These are phyloP conservation scores for Phrynocephalus guinanensis DNA, from an alignment of 2,797 vertebrate species.

Conservation along the genomic window DNA sequence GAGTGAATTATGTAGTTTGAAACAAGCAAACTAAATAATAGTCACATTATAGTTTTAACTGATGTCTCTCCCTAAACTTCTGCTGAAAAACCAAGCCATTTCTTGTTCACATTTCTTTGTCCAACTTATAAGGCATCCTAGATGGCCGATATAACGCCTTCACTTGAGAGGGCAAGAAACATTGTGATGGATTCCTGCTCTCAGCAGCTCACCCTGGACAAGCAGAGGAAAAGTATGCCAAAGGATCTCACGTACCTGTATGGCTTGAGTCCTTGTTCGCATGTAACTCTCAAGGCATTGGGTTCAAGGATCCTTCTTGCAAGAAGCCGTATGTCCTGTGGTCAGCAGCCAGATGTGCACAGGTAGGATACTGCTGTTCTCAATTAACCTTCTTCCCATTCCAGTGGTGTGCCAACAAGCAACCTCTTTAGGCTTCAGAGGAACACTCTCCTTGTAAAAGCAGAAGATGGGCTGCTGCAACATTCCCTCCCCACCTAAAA, in stretches of 20 bases:
- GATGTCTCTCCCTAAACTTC: neutral
- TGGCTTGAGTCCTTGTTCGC: neutral
- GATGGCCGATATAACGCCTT: neutral
- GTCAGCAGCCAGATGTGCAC: neutral
- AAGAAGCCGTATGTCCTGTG: fast-evolving
- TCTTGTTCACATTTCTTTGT: neutral
- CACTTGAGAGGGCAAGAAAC: neutral
- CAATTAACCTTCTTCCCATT: neutral
- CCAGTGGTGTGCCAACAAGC: conserved; percentile 50
- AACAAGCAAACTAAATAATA: neutral
- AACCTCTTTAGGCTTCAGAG: conserved; percentile 33
- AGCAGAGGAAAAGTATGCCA: neutral
- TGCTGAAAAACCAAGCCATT: neutral
- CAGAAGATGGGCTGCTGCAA: conserved; percentile 42
- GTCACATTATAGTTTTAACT: neutral
- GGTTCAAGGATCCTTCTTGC: conserved; percentile 45
- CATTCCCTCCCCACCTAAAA: conserved; percentile 64
- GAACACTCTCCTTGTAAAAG: conserved; percentile 49
- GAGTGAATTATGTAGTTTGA: neutral
- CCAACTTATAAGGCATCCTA: neutral
- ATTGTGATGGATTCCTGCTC: neutral
- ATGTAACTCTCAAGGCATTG: neutral
- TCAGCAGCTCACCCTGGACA: neutral
- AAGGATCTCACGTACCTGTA: neutral
- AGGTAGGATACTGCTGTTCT: conserved; percentile 22